Conservation (phyloP, 2,888 invertebrate genomes). For the Drosophila acutilabella region DNA sequence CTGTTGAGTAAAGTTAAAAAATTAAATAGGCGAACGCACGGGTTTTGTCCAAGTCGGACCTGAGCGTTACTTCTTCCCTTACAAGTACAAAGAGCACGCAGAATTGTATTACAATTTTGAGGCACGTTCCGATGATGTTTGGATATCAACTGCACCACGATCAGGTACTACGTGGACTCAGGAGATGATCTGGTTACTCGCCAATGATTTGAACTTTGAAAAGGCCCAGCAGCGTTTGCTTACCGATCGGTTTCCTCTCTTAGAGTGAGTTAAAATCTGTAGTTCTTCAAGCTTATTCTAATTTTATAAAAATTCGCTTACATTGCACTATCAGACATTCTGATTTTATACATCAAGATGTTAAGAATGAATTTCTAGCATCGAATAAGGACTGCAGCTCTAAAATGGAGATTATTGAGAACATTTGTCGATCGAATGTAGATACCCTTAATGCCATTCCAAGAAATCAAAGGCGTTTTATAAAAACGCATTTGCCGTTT, state of each 20-base stretch:
- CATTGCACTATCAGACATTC: too few relatives aligned
- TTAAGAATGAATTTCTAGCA: slow-evolving; percentile 87
- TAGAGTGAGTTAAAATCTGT: slow-evolving; percentile 88
- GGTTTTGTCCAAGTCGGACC: slow-evolving; percentile 91
- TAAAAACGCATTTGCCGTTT: slow-evolving; percentile 91
- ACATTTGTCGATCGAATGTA: slow-evolving; percentile 88
- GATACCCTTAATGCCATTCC: slow-evolving; percentile 85
- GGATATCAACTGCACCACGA: slow-evolving; percentile 91
- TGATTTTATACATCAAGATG: slow-evolving; percentile 86
- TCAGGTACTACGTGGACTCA: slow-evolving; percentile 93
- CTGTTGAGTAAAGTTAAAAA: background rate
- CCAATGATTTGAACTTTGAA: slow-evolving; percentile 90
- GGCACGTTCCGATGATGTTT: slow-evolving; percentile 89
- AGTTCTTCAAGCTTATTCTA: background rate
- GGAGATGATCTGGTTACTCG: slow-evolving; percentile 92
- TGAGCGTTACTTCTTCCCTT: slow-evolving; percentile 90
- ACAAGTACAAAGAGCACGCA: slow-evolving; percentile 88
- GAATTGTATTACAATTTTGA: slow-evolving; percentile 89
- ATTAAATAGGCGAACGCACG: slow-evolving; percentile 87
- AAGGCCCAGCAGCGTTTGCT: slow-evolving; percentile 87
- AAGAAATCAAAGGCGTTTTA: slow-evolving; percentile 74
- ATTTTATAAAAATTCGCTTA: too few relatives aligned
- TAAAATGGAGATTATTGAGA: slow-evolving; percentile 87
- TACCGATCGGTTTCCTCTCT: slow-evolving; percentile 90
- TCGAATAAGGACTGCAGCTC: slow-evolving; percentile 87